phyloP scores from a whole-genome alignment of 2,113 vertebrate genomes.

The Bambusicola thoracicus region DNA sequence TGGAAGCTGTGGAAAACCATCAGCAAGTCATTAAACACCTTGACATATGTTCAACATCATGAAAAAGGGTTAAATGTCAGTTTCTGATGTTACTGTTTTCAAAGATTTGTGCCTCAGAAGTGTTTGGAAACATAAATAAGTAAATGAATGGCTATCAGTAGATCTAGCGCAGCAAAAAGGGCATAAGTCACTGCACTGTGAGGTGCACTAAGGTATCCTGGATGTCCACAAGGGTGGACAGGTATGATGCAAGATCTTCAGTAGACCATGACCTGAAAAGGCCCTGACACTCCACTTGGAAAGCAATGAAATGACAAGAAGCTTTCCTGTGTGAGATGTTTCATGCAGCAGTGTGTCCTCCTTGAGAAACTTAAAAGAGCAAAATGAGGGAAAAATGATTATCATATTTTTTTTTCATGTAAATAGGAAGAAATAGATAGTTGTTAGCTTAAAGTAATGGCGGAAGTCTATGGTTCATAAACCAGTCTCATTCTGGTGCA shows the following conservation, averaged over 20 bases:
- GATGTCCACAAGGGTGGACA: not conserved
- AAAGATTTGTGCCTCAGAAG: not conserved
- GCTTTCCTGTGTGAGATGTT: not conserved
- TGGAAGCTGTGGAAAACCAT: not conserved
- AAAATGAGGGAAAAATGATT: not conserved
- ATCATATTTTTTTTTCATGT: not conserved
- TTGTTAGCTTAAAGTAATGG: not conserved
- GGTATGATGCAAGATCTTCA: not conserved
- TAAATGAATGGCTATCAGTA: not conserved
- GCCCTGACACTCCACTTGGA: not conserved
- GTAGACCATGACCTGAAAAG: not conserved
- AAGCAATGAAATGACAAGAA: not conserved
- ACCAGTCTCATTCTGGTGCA: not conserved
- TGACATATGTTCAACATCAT: not conserved
- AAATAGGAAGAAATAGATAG: not conserved
- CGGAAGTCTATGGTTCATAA: not conserved
- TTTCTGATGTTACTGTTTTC: not conserved
- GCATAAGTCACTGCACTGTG: accelerated
- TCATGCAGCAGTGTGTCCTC: accelerated
- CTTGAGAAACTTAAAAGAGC: not conserved
- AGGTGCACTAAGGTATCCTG: not conserved
- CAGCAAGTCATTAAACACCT: accelerated
- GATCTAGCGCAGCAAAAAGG: not conserved
- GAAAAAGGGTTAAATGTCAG: not conserved
- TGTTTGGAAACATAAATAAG: not conserved